A percentile compares a stretch with the other conserved stretches of the same genome.
These are phyloP conservation scores for Sinhomidia bicolor DNA, from an alignment of 2,888 invertebrate genomes.

Conservation along the genomic window DNA sequence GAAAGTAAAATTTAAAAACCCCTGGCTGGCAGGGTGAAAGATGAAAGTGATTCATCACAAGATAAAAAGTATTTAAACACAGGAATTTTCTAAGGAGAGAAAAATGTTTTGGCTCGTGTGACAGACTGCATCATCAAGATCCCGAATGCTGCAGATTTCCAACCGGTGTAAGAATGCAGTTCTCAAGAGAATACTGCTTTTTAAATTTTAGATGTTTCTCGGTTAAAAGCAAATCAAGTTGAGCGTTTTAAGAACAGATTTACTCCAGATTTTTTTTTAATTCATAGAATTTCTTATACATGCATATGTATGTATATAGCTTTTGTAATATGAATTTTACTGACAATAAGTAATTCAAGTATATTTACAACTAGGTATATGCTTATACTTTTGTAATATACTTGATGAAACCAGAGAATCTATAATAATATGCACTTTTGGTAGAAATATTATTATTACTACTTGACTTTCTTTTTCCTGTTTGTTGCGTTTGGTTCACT, in stretches of 20 bases:
- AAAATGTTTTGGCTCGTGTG: background rate
- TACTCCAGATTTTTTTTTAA: background rate
- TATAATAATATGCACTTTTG: no score
- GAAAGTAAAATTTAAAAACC: background rate
- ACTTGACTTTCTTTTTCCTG: no score
- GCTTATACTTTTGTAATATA: no score
- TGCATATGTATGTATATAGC: no score
- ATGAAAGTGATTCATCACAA: slow-evolving; percentile 17
- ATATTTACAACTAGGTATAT: no score
- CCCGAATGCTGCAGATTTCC: background rate
- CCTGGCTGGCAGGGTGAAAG: background rate
- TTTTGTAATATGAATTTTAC: no score
- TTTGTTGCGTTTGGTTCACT: no score
- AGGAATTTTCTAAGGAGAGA: background rate
- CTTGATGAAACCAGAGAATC: no score
- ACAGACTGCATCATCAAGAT: background rate
- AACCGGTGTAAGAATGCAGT: no score
- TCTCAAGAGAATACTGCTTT: background rate
- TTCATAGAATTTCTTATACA: background rate
- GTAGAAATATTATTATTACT: no score
- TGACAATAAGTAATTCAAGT: no score
- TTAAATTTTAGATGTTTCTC: slow-evolving; percentile 6
- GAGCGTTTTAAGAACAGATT: background rate
- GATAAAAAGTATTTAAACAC: slow-evolving; percentile 20
- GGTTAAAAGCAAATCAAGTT: slow-evolving; percentile 30